Conservation (phyloP, 2,797 vertebrate species). For the Erethizon dorsatum region DNA sequence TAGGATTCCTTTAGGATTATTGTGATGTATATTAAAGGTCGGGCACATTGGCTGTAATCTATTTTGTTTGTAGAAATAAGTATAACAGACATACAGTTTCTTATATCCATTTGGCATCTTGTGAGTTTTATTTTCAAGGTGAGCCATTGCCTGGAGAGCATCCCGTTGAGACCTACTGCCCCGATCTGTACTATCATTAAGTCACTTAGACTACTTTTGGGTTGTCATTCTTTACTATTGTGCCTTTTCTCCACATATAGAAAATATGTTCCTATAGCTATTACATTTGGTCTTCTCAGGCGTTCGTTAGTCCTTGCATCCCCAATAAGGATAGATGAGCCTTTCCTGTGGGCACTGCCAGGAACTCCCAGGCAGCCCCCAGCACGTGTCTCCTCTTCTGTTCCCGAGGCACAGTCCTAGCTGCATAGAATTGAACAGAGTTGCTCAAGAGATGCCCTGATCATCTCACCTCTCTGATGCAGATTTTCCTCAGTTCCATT, state of each 20-base stretch:
- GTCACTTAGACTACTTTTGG: neutral
- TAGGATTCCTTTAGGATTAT: neutral
- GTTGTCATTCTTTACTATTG: neutral
- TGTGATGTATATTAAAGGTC: neutral
- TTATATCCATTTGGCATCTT: neutral
- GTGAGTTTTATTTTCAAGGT: neutral
- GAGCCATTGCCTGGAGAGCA: neutral
- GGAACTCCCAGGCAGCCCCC: neutral
- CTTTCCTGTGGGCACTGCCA: neutral
- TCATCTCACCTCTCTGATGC: neutral
- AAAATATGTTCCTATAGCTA: neutral
- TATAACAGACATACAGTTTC: neutral
- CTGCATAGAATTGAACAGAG: too few species aligned
- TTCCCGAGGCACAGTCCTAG: too few species aligned
- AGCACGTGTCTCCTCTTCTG: neutral
- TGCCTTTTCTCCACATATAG: neutral
- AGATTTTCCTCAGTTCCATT: neutral
- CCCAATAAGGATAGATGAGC: neutral
- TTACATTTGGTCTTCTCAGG: neutral
- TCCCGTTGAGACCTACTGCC: neutral
- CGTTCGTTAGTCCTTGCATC: neutral
- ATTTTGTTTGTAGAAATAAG: neutral
- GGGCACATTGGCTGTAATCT: neutral
- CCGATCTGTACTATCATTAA: neutral
- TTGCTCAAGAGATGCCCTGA: neutral